Conservation (phyloP, 2,888 invertebrate genomes). For the Antheraea yamamai region DNA sequence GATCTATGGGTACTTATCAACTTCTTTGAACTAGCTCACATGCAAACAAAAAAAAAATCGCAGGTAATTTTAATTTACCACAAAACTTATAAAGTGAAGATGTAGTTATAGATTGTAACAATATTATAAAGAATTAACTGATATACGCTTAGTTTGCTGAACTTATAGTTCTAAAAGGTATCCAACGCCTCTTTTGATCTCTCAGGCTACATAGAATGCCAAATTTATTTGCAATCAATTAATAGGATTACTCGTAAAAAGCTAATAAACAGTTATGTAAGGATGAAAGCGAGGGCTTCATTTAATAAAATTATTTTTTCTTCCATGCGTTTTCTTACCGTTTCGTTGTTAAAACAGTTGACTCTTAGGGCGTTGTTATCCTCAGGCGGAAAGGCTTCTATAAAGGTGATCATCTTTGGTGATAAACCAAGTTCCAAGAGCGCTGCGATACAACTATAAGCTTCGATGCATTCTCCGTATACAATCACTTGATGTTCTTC, state of each 20-base stretch:
- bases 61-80: background rate
- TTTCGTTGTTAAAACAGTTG: conserved; percentile 73
- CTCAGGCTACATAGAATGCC: no score
- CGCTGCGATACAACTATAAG: conserved; percentile 85
- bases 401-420: conserved; percentile 79
- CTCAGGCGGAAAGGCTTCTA: conserved; percentile 79
- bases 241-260: background rate
- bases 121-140: background rate
- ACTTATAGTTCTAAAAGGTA: no score
- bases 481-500: conserved; percentile 76
- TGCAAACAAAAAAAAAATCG: background rate
- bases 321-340: conserved; percentile 37
- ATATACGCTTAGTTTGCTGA: no score
- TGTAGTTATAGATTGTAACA: background rate
- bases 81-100: no score
- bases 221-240: no score
- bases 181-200: no score
- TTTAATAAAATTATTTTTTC: no score
- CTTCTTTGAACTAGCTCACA: no score
- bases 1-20: background rate
- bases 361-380: conserved; percentile 54
- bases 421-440: conserved; percentile 83
- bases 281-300: no score
- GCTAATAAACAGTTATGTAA: background rate
- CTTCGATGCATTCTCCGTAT: conserved; percentile 86